These are phyloP conservation scores for Parazoanthus atlanticus DNA, from an alignment of 92 coral and sea anemone genomes.

Conservation along the genomic window DNA sequence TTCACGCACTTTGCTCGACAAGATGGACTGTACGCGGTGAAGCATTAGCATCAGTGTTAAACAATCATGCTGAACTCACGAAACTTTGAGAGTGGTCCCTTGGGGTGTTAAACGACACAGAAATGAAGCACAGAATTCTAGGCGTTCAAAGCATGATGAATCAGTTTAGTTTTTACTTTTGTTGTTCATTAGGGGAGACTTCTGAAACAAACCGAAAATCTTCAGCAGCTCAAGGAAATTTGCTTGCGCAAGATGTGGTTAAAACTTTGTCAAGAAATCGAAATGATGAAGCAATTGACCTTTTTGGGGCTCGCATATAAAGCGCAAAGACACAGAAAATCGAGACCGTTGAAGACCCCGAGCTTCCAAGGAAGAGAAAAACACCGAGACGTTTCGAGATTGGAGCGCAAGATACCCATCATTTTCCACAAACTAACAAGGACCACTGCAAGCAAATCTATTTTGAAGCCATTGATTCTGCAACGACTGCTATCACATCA, in stretches of 20 bases:
- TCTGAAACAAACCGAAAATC: no score
- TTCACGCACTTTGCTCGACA: no score
- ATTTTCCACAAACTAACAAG: slow-evolving; percentile 60
- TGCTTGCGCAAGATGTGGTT: slow-evolving; percentile 20
- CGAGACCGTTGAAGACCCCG: slow-evolving; percentile 54
- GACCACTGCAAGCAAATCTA: slow-evolving; percentile 58
- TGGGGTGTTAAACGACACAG: no score
- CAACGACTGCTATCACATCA: slow-evolving; percentile 42
- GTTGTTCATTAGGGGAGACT: no score
- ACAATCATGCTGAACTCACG: no score
- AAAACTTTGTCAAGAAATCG: not conserved
- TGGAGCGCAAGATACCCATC: slow-evolving; percentile 43
- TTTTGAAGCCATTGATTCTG: slow-evolving; percentile 57
- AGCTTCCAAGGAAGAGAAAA: slow-evolving; percentile 56
- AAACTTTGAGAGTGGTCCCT: no score
- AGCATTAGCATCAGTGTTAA: no score
- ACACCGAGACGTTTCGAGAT: slow-evolving; percentile 48
- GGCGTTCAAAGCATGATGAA: no score
- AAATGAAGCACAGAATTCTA: no score
- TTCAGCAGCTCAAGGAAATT: slow-evolving; percentile 40
- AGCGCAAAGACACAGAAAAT: slow-evolving; percentile 53
- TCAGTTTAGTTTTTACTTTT: no score
- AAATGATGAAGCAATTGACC: not conserved
- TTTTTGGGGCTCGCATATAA: slow-evolving; percentile 54
- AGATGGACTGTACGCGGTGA: no score